Conservation (phyloP, 2,888 invertebrate genomes). For the Branchipolynoe longqiensis region DNA sequence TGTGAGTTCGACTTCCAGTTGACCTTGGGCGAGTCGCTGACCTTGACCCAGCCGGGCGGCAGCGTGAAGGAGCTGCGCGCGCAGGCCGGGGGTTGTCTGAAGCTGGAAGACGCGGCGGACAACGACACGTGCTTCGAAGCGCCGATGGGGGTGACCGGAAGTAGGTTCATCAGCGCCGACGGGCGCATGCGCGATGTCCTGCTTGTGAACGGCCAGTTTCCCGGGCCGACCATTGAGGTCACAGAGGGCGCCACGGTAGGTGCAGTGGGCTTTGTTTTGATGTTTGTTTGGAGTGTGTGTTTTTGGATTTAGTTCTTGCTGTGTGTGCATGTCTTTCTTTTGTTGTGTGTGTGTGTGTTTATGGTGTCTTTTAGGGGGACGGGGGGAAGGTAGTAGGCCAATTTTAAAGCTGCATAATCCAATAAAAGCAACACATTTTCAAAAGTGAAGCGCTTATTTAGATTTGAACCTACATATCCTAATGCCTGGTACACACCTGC, state of each 20-base stretch:
- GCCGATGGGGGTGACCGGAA: not conserved
- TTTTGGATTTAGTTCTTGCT: no score
- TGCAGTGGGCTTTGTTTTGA: no score
- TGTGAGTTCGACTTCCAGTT: not conserved
- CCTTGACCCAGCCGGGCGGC: not conserved
- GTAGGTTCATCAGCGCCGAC: conserved; percentile 69
- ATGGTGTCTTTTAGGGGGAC: no score
- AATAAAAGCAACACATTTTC: no score
- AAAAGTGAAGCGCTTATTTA: no score
- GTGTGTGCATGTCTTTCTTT: no score
- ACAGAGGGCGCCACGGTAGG: conserved; percentile 66
- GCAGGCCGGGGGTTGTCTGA: not conserved
- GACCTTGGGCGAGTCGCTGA: not conserved
- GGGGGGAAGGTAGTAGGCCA: no score
- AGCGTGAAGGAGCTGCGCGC: not conserved
- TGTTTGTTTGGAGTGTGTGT: no score
- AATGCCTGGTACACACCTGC: no score
- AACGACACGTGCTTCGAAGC: not conserved
- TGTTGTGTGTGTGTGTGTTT: no score
- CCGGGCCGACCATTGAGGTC: conserved; percentile 73
- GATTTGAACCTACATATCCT: no score
- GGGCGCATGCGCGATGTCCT: conserved; percentile 70
- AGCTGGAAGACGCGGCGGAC: not conserved
- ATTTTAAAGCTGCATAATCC: no score
- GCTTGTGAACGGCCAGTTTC: conserved; percentile 71